These are phyloP conservation scores for Cyprinus carpio DNA, from an alignment of 2,113 vertebrate species.

Conservation along the genomic window DNA sequence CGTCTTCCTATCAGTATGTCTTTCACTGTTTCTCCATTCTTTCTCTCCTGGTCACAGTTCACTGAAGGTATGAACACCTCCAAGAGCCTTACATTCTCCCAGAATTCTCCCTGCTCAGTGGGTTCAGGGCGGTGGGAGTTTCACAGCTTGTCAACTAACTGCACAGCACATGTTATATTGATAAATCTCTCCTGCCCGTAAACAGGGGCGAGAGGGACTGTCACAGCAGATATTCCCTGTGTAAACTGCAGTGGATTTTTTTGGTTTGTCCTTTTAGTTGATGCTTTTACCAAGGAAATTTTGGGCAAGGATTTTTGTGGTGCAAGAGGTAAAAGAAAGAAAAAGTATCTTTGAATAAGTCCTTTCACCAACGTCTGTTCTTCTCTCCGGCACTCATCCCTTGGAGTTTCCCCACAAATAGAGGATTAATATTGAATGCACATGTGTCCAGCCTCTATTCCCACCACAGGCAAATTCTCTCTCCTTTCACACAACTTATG, in stretches of 20 bases:
- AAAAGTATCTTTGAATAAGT: not conserved
- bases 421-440: slow-evolving; percentile 60
- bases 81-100: slow-evolving; percentile 23
- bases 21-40: not conserved
- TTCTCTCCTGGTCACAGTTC: not conserved
- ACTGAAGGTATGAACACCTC: slow-evolving; percentile 16
- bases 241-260: slow-evolving; percentile 60
- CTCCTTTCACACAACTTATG: slow-evolving; percentile 58
- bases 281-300: slow-evolving; percentile 47
- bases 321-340: not conserved
- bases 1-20: not conserved
- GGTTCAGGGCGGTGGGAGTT: slow-evolving; percentile 45
- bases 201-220: slow-evolving; percentile 51
- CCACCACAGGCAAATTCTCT: slow-evolving; percentile 50
- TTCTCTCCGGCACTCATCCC: slow-evolving; percentile 28
- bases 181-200: slow-evolving; percentile 61
- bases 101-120: slow-evolving; percentile 32
- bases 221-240: slow-evolving; percentile 55
- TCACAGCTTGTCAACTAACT: slow-evolving; percentile 56
- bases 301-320: not conserved
- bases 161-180: slow-evolving; percentile 59
- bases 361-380: slow-evolving; percentile 4
- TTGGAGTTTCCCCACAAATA: slow-evolving; percentile 32
- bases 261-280: slow-evolving; percentile 50
- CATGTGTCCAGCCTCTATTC: slow-evolving; percentile 45